phyloP scores from a whole-genome alignment of 2,797 vertebrate species.

The Notamacropus eugenii region DNA sequence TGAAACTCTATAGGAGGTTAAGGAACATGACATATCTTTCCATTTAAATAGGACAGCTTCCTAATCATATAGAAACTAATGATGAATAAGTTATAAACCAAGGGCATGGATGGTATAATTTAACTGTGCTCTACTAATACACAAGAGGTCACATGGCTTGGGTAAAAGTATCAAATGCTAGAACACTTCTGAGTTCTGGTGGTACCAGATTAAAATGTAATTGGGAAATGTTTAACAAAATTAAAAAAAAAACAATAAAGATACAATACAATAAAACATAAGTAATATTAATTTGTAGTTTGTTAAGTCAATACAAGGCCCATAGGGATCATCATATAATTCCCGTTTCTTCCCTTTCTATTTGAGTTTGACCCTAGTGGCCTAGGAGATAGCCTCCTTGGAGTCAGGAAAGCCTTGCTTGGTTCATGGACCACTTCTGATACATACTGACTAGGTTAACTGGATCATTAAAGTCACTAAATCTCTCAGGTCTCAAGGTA shows the following conservation, averaged over 20 bases:
- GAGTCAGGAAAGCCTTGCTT: neutral
- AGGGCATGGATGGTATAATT: constrained; percentile 7
- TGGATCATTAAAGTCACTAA: neutral
- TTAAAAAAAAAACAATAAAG: neutral
- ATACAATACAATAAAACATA: neutral
- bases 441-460: neutral
- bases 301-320: neutral
- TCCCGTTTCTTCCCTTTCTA: neutral
- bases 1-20: neutral
- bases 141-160: neutral
- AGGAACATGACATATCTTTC: neutral
- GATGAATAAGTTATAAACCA: neutral
- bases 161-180: neutral
- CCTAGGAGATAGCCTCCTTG: neutral
- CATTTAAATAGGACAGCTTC: neutral
- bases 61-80: neutral
- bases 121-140: neutral
- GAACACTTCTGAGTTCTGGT: neutral
- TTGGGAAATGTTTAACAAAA: neutral
- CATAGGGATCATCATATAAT: neutral
- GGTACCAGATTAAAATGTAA: neutral
- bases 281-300: neutral
- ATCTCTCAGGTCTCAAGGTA: neutral
- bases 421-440: neutral
- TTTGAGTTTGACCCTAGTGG: neutral